Conservation (phyloP, 1,140 invertebrate genomes). For the Zelostemma sp. region DNA sequence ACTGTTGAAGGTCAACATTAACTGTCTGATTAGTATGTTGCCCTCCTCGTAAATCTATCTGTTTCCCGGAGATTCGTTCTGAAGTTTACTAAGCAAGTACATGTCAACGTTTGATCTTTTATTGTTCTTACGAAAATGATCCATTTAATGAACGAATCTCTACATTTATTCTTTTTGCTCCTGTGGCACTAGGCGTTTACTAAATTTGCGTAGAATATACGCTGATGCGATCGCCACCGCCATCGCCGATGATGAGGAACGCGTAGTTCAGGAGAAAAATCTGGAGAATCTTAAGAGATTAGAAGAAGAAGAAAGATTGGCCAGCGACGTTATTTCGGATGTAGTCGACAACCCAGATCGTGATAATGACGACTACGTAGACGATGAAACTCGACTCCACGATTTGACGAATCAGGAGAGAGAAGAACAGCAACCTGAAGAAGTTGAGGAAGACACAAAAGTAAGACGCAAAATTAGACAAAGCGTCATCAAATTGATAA, state of each 20-base stretch:
- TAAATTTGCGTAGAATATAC: conserved; percentile 51
- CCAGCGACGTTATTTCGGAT: conserved; percentile 12
- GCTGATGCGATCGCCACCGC: conserved; percentile 49
- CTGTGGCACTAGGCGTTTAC: conserved; percentile 44
- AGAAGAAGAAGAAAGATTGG: conserved; percentile 58
- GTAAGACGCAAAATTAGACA: not conserved
- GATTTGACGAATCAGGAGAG: conserved; percentile 54
- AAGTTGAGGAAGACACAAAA: conserved; percentile 49
- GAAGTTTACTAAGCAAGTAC: conserved; percentile 29
- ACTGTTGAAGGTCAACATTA: conserved; percentile 20
- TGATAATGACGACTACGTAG: conserved; percentile 28
- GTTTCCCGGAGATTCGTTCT: conserved; percentile 16
- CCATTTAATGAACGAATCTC: conserved; percentile 36
- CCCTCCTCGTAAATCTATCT: conserved; percentile 7
- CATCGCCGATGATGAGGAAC: conserved; percentile 50
- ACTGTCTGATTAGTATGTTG: conserved; percentile 7
- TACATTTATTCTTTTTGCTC: conserved; percentile 24
- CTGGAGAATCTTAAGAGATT: conserved; percentile 53
- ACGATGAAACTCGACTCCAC: conserved; percentile 25
- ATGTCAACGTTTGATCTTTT: conserved; percentile 28
- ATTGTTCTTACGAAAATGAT: conserved; percentile 26
- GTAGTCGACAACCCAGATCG: conserved; percentile 19
- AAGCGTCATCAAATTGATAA: too few species aligned
- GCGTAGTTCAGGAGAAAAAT: conserved; percentile 45
- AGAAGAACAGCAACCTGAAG: conserved; percentile 57